Percentiles rank a stretch among this genome's conserved stretches.
These are phyloP conservation scores for Apodemus agrarius DNA, from an alignment of 2,797 vertebrate genomes.

Conservation along the genomic window DNA sequence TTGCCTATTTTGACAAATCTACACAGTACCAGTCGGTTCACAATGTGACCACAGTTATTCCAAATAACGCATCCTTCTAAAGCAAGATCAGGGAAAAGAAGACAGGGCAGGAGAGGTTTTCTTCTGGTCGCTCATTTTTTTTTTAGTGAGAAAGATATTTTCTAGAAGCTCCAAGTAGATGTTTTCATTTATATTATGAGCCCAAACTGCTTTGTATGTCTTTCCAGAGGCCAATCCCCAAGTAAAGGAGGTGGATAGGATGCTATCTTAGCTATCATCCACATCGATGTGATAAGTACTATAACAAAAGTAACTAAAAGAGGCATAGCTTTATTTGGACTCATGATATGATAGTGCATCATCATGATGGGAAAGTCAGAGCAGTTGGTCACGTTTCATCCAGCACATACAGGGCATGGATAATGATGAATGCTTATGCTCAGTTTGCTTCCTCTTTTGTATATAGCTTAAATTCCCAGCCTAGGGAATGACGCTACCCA, in stretches of 20 bases:
- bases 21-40: background rate
- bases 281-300: background rate
- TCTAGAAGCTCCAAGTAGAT: background rate
- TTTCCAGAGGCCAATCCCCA: background rate
- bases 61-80: background rate
- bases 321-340: background rate
- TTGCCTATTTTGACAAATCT: background rate
- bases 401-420: background rate
- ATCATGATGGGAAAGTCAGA: background rate
- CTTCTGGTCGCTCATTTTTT: background rate
- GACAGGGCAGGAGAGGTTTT: background rate
- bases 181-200: background rate
- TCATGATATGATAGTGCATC: background rate
- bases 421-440: background rate
- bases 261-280: background rate
- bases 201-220: background rate
- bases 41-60: background rate
- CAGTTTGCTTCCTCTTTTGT: background rate
- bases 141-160: background rate
- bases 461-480: background rate
- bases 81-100: background rate
- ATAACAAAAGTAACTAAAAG: background rate
- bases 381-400: background rate
- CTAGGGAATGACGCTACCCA: background rate
- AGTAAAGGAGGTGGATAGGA: background rate